These are phyloP conservation scores for Carcinoscorpius rotundicauda DNA, from an alignment of 1,140 invertebrate species.

Conservation along the genomic window DNA sequence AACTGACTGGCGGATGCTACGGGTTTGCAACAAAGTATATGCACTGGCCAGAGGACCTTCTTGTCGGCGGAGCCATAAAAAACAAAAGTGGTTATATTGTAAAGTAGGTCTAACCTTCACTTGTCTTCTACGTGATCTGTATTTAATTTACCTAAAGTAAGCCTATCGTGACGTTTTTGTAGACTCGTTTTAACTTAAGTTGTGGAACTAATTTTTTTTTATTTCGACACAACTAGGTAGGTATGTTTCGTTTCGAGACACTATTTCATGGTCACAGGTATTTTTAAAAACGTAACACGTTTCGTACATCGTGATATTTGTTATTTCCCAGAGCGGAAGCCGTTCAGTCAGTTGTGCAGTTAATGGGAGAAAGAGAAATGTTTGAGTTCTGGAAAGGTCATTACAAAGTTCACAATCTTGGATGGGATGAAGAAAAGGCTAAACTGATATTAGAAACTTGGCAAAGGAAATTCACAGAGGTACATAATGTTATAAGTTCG, in stretches of 20 bases:
- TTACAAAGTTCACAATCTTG: conserved; percentile 77
- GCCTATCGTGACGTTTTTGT: too few relatives aligned
- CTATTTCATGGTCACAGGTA: too few relatives aligned
- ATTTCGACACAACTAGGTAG: too few relatives aligned
- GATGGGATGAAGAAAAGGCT: conserved; percentile 87
- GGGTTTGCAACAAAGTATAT: conserved; percentile 96
- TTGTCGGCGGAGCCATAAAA: conserved; percentile 79
- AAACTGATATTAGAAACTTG: conserved; percentile 79
- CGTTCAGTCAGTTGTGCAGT: conserved; percentile 83
- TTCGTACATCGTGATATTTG: not conserved
- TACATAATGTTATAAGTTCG: conserved; percentile 29
- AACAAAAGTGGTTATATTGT: conserved; percentile 83
- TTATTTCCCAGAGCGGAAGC: conserved; percentile 62
- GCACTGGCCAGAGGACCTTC: conserved; percentile 95
- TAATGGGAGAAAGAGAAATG: conserved; percentile 87
- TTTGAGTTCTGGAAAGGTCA: conserved; percentile 73
- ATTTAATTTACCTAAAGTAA: not conserved
- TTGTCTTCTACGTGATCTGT: not conserved
- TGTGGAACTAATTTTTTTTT: too few relatives aligned
- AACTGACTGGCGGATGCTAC: conserved; percentile 86
- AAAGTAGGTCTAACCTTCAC: conserved; percentile 35
- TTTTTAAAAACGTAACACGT: not conserved
- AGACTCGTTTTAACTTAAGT: too few relatives aligned
- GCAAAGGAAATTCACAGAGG: conserved; percentile 77
- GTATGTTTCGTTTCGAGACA: too few relatives aligned